Conservation (phyloP, 1,140 invertebrate species). For the Habropoda laboriosa region DNA sequence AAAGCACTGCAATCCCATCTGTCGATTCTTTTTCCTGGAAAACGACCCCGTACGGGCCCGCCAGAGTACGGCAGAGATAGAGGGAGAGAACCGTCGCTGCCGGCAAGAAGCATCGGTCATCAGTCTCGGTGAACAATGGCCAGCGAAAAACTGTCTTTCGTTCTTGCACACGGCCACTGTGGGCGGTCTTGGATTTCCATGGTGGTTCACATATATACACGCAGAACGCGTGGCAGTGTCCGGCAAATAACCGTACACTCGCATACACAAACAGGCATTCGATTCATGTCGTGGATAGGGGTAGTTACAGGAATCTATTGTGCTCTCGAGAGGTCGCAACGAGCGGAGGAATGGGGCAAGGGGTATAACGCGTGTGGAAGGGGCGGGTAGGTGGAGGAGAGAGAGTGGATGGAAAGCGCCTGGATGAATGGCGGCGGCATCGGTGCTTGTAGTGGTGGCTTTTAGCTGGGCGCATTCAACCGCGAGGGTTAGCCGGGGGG, state of each 20-base stretch:
- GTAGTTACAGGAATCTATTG: conserved; percentile 76
- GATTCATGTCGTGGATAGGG: conserved; percentile 71
- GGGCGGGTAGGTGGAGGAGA: conserved; percentile 18
- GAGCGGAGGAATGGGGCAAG: conserved; percentile 29
- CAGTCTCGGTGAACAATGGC: conserved; percentile 20
- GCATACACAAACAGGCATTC: conserved; percentile 73
- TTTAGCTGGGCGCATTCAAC: conserved; percentile 70
- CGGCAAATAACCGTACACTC: conserved; percentile 74
- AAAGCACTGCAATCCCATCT: neutral
- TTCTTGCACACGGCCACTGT: neutral
- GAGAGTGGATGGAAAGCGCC: conserved; percentile 59
- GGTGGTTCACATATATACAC: conserved; percentile 13
- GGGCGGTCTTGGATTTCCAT: conserved; percentile 7
- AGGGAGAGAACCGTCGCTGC: too few species aligned
- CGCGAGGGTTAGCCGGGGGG: conserved; percentile 65
- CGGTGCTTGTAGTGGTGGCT: conserved; percentile 62
- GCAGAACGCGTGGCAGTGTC: conserved; percentile 57
- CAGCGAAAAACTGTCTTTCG: conserved; percentile 1
- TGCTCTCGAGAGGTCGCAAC: conserved; percentile 70
- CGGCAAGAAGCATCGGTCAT: neutral
- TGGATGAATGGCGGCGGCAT: conserved; percentile 63
- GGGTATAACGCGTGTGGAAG: conserved; percentile 52
- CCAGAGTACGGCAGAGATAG: too few species aligned
- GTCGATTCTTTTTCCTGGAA: neutral
- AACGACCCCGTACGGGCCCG: neutral